A percentile compares a stretch with the other conserved stretches of the same genome.
Evolutionary conservation across 2,113 vertebrate species (phyloP).

Genomic region (Amazona vittata): DNA sequence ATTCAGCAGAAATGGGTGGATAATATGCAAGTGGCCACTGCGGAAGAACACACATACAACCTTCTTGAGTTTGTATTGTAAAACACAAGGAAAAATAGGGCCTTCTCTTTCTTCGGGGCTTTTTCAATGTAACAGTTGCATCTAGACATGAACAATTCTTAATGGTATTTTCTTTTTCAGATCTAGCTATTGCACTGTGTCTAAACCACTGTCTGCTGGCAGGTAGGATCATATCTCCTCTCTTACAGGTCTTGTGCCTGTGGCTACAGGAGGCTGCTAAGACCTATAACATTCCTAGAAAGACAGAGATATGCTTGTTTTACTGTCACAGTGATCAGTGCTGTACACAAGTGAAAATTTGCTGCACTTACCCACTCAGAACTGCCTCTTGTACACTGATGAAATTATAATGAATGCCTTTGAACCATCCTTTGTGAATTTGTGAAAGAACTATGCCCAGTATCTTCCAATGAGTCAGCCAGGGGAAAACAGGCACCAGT

Average conservation of each 20-base stretch:
- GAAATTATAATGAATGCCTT: background rate
- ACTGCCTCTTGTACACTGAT: background rate
- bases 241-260: background rate
- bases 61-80: background rate
- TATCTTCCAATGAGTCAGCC: background rate
- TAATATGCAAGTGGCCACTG: fast-evolving
- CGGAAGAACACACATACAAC: background rate
- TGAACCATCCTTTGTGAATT: background rate
- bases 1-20: background rate
- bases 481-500: background rate
- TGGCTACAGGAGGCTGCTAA: background rate
- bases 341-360: background rate
- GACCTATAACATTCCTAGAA: background rate
- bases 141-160: background rate
- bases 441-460: background rate
- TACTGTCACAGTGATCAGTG: background rate
- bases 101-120: background rate
- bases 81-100: background rate
- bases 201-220: background rate
- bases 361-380: background rate
- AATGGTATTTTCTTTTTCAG: background rate
- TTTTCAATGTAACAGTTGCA: background rate
- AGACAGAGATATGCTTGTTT: background rate
- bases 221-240: background rate
- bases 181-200: background rate